Base-by-base conservation (phyloP, 1,140 invertebrate genomes). In the Hycleus cichorii region DNA sequence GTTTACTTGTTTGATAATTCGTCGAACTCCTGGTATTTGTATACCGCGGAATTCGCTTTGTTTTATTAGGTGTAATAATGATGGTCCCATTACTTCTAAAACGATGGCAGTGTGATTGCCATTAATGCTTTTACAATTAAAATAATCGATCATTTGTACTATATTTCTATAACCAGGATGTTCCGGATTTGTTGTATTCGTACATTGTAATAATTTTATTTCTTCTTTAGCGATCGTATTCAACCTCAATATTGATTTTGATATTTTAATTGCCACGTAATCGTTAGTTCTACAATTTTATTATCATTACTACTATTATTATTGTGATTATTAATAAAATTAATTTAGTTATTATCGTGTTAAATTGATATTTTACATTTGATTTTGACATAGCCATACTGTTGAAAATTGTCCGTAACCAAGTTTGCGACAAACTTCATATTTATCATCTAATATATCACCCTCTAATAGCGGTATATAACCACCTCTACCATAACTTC, bases 401-500 rank as follows among this genome's bases (percentile, higher is more conserved):
- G 95, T 98, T 47, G 94, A 97, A 76, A 98, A 98, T 75, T 98
- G 95, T 53, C 95, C 95, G 93, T 93, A 97, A 53, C 95, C 95
- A 64, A 98, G 80, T 80, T 98, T 98, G 57, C 95, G 83, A 63
- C 95, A 88, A 64, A 97, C 91, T 80, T 93, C 90, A 79, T 97
- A 98, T 63, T 91, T 86, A 72, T 84, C 85, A 76, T 90, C 81
- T 26, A 96, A 93, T 52, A 95, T 79, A 77, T 96, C 92, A 61
- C 93, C 92, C 76, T 95, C 95, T 79, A 90, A 91, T 49, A 97
- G 92, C 60, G 93, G 93, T 83, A 97, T 94, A 78, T 98, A 97
- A 60, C 95, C 95, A 69, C 94, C 94, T 80, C 90, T 90, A 70
- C 88, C 87, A 72, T 97, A 98, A 73, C 97, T 95, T 52, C 82